Evolutionary conservation across 2,888 invertebrate genomes (phyloP), one percentile per base, ranked within the genome.

Genomic region (Pyrrhosoma nymphula): DNA sequence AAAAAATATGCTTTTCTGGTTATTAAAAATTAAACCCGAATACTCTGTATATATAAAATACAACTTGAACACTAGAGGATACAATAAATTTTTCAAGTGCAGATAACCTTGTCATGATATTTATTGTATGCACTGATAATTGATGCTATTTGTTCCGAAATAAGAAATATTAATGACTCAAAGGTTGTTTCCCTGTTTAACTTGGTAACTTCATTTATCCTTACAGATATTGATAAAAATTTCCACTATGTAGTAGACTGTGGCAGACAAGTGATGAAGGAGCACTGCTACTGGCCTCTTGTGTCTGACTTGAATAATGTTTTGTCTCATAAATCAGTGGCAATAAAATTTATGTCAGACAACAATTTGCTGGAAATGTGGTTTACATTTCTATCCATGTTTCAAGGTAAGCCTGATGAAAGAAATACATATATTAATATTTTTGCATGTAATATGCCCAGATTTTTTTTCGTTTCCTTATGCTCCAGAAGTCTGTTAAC

Each of bases 271-370:
- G 98, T 99, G 47, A 99, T 99, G 99, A 99, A 99, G 97, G 99
- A 99, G 96, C 99, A 99, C 97, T 99, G 99, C 97, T 99, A 99
- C 97, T 99, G 99, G 99, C 99, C 99, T 0, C 97, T 99, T 16
- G 99, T 99, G 69, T 99, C 99, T 0, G 99, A 99, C 97, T 98
- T 99, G 96, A 99, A 99, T 96, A 99, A 99, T 97, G 98, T 99
- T 95, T 97, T 99, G 30, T 99, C 99, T 0, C 99, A 99, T 96
- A 98, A 98, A 96, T 98, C 98, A 30, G 99, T 99, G 8, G 99
- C 99, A 30, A 97, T 99, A 96, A 98, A 98, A 96, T 99, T 99
- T 96, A 98, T 99, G 97, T 98, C 98, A 95, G 99, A 99, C 96
- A 98, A 98, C 96, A 98, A 98, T 95, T 97, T 99, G n/a, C 98